A percentile compares a stretch with the other conserved stretches of the same genome.
Conservation (phyloP, 2,888 invertebrate genomes). For the Standfussiana lucernea region DNA sequence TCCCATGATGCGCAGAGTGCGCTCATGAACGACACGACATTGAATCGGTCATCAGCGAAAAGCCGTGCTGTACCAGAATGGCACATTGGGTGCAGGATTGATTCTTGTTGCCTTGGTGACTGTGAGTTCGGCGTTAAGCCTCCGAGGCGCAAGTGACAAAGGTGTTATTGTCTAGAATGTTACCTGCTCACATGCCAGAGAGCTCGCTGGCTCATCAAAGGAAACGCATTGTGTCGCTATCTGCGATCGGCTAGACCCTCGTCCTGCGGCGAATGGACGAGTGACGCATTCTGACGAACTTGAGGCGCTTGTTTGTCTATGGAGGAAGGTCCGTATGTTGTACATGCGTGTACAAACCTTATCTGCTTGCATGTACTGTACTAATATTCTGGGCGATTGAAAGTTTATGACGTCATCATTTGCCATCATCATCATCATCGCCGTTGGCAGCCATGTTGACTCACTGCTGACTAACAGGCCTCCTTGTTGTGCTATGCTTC, state of each 20-base stretch:
- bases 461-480: background rate
- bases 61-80: background rate
- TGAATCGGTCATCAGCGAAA: background rate
- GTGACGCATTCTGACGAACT: constrained; percentile 20
- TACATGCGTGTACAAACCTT: background rate
- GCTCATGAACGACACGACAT: background rate
- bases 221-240: constrained; percentile 48
- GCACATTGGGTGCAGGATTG: background rate
- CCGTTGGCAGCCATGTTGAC: background rate
- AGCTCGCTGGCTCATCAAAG: constrained; percentile 30
- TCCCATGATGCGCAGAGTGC: background rate
- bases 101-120: background rate
- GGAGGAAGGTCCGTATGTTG: background rate
- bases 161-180: constrained; percentile 36
- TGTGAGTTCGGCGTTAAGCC: constrained; percentile 4
- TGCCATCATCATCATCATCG: background rate
- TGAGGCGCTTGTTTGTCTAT: background rate
- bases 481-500: too few species aligned
- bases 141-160: constrained; percentile 27
- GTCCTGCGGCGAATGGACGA: constrained; percentile 17
- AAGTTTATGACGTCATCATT: background rate
- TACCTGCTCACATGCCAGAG: background rate
- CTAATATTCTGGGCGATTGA: background rate
- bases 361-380: background rate
- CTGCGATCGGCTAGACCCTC: constrained; percentile 49